Evolutionary conservation across 35 echinoderm and acorn worm species (phyloP).

Genomic region (Hemicentrotus pulcherrimus): DNA sequence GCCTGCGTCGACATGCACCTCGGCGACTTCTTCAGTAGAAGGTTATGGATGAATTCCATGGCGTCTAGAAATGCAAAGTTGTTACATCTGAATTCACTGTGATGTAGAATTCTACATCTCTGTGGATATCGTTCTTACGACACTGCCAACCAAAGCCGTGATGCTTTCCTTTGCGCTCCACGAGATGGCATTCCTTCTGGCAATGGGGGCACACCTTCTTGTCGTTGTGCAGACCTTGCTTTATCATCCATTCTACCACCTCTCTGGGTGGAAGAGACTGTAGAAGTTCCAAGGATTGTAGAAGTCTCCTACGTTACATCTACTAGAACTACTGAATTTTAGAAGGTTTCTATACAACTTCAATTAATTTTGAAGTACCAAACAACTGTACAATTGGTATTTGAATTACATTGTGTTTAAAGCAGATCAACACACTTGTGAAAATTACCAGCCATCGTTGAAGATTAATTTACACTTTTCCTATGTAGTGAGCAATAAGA

Average conservation of each 20-base stretch:
- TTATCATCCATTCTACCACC: background rate
- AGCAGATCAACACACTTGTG: background rate
- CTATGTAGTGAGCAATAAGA: too few relatives aligned
- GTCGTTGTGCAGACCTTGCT: background rate
- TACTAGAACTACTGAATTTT: too few relatives aligned
- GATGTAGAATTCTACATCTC: background rate
- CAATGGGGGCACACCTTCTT: background rate
- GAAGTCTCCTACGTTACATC: background rate
- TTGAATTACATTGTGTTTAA: too few relatives aligned
- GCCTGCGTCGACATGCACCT: background rate
- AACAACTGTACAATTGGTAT: too few relatives aligned
- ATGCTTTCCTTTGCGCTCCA: background rate
- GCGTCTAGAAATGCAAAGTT: background rate
- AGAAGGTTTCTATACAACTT: too few relatives aligned
- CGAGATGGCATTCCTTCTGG: background rate
- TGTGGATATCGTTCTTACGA: background rate
- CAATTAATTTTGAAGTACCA: too few relatives aligned
- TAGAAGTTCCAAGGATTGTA: background rate
- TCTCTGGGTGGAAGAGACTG: background rate
- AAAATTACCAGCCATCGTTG: constrained; percentile 14
- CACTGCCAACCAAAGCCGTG: background rate
- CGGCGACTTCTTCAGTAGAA: background rate
- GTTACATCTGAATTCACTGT: background rate
- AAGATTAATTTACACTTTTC: background rate
- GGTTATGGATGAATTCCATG: constrained; percentile 10